Conservation (phyloP, 2,113 vertebrate genomes). For the Butorides virescens region DNA sequence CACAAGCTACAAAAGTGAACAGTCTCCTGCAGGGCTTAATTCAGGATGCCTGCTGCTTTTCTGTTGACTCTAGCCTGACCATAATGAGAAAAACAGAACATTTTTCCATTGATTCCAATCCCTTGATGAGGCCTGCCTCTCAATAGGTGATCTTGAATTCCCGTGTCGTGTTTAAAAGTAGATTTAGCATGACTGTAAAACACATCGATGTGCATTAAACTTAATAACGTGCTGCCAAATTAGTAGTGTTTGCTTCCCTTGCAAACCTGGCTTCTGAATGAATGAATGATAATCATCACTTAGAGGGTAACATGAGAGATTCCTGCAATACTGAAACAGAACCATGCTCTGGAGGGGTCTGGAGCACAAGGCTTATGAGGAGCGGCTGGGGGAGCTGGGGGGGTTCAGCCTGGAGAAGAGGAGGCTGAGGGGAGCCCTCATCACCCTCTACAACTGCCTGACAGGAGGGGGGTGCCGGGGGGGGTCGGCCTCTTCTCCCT, state of each 20-base stretch:
- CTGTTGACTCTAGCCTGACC: background rate
- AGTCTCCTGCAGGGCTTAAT: background rate
- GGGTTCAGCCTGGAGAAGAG: no score
- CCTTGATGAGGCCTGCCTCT: background rate
- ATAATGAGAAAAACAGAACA: background rate
- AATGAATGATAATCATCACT: background rate
- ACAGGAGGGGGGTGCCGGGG: no score
- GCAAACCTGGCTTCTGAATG: background rate
- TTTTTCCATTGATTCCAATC: background rate
- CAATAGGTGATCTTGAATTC: background rate
- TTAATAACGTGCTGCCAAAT: background rate
- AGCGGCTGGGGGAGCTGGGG: no score
- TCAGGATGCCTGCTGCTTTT: background rate
- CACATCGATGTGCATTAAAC: background rate
- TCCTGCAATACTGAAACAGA: background rate
- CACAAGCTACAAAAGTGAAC: background rate
- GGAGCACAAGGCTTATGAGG: no score
- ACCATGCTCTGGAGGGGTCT: background rate
- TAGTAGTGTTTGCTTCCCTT: background rate
- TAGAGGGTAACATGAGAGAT: background rate
- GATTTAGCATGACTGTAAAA: background rate
- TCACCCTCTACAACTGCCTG: no score
- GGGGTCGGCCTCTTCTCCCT: no score
- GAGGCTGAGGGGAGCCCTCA: no score
- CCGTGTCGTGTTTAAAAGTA: background rate